phyloP scores from a whole-genome alignment of 2,888 invertebrate genomes.

The Drosophila lacicola region DNA sequence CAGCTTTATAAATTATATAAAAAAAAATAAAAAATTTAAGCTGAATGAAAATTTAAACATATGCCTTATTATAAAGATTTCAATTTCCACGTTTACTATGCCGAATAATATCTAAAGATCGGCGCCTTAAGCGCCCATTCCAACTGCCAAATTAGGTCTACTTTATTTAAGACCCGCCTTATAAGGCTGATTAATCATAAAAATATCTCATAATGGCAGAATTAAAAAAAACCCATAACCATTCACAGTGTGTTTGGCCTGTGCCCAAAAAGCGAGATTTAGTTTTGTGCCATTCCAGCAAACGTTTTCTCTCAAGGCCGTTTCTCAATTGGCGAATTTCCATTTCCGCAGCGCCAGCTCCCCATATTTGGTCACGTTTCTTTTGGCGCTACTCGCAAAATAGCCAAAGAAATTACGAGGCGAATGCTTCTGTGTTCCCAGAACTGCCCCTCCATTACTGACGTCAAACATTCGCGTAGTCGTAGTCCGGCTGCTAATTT shows the following conservation, averaged over 20 bases:
- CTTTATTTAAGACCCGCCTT: background rate
- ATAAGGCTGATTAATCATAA: conserved; percentile 9
- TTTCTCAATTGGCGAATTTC: conserved; percentile 13
- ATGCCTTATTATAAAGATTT: no score
- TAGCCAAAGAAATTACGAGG: conserved; percentile 16
- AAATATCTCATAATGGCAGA: background rate
- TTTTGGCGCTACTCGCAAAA: conserved; percentile 4
- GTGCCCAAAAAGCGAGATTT: background rate
- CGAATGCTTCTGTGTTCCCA: conserved; percentile 28
- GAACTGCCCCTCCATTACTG: conserved; percentile 52
- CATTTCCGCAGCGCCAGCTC: conserved; percentile 43
- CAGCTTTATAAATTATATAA: no score
- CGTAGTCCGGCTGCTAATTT: conserved; percentile 65
- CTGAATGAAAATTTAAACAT: no score
- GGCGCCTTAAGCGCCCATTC: background rate
- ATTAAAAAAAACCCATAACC: background rate
- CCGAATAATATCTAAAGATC: no score
- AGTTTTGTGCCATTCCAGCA: conserved; percentile 5
- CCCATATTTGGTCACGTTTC: conserved; percentile 77
- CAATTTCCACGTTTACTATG: no score
- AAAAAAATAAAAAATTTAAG: no score
- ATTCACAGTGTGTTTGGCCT: background rate
- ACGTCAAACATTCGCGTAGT: conserved; percentile 68
- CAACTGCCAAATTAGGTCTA: background rate
- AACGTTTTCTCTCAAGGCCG: conserved; percentile 40